Percentiles rank a stretch among this genome's conserved stretches.
These are phyloP conservation scores for Channa maculata DNA, from an alignment of 2,113 vertebrate species.

Conservation along the genomic window DNA sequence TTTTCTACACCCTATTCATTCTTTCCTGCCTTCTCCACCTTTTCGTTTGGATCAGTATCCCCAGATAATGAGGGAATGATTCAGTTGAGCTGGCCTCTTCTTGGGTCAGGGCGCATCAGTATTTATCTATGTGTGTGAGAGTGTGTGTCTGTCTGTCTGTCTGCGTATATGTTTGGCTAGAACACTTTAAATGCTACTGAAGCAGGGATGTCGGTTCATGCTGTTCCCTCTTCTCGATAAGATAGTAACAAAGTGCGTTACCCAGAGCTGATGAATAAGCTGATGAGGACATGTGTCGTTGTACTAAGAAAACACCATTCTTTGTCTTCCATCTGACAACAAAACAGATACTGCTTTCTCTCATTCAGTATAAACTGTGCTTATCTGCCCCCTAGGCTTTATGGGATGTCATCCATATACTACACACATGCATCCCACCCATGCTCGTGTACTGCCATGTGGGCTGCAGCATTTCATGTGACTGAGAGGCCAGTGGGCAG, in stretches of 20 bases:
- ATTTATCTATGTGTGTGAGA: slow-evolving; percentile 40
- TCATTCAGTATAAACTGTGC: slow-evolving; percentile 36
- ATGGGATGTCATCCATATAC: slow-evolving; percentile 49
- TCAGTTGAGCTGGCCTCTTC: slow-evolving; percentile 49
- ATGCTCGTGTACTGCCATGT: slow-evolving; percentile 56
- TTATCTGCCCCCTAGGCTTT: slow-evolving; percentile 43
- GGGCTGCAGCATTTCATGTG: slow-evolving; percentile 43
- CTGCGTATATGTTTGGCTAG: slow-evolving; percentile 23
- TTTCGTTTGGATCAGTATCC: slow-evolving; percentile 43
- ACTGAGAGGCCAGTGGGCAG: slow-evolving; percentile 44
- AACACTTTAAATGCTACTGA: background rate
- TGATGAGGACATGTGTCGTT: slow-evolving; percentile 30
- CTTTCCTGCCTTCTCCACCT: slow-evolving; percentile 38
- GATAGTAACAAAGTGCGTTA: slow-evolving; percentile 14
- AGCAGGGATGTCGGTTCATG: background rate
- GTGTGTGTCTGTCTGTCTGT: background rate
- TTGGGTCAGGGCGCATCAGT: slow-evolving; percentile 43
- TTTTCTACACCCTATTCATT: slow-evolving; percentile 31
- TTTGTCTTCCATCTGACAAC: slow-evolving; percentile 35
- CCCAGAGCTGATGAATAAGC: slow-evolving; percentile 26
- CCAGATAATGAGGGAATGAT: slow-evolving; percentile 55
- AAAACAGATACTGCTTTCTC: slow-evolving; percentile 36
- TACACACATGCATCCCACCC: slow-evolving; percentile 27
- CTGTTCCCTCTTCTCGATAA: background rate
- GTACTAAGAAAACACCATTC: slow-evolving; percentile 16